Evolutionary conservation across 2,888 invertebrate species (phyloP).

Genomic region (Deroplatys truncata): DNA sequence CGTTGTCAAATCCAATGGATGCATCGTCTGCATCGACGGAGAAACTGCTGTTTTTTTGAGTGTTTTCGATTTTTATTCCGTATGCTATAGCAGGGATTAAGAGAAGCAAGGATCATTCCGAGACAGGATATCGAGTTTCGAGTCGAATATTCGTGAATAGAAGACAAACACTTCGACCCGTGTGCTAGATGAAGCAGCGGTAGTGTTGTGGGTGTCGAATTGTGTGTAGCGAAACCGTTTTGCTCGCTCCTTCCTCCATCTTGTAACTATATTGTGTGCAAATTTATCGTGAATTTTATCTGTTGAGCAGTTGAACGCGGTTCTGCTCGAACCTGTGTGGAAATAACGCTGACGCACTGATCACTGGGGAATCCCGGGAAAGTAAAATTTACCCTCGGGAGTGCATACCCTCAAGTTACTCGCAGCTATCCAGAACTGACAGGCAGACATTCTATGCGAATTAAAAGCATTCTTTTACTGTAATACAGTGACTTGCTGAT

Average conservation of each 20-base stretch:
- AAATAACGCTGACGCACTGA: background rate
- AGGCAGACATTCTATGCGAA: background rate
- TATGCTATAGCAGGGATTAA: background rate
- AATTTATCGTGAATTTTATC: constrained; percentile 18
- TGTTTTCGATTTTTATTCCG: constrained; percentile 1
- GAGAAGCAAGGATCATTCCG: background rate
- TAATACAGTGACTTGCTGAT: background rate
- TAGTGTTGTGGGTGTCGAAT: background rate
- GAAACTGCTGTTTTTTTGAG: background rate
- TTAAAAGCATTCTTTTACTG: background rate
- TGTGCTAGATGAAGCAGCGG: background rate
- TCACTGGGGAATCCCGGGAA: background rate
- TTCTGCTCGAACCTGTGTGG: background rate
- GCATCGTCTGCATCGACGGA: constrained; percentile 19
- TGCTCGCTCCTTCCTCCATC: constrained; percentile 19
- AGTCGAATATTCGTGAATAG: background rate
- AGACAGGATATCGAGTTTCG: background rate
- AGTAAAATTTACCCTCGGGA: background rate
- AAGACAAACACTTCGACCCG: background rate
- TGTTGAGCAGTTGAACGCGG: background rate
- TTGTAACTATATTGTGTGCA: constrained; percentile 23
- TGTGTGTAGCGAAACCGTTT: background rate
- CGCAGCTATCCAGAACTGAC: background rate
- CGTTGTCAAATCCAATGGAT: constrained; percentile 19
- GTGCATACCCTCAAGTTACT: background rate